phyloP scores from a whole-genome alignment of 2,888 invertebrate genomes.

The Adineta ricciae region DNA sequence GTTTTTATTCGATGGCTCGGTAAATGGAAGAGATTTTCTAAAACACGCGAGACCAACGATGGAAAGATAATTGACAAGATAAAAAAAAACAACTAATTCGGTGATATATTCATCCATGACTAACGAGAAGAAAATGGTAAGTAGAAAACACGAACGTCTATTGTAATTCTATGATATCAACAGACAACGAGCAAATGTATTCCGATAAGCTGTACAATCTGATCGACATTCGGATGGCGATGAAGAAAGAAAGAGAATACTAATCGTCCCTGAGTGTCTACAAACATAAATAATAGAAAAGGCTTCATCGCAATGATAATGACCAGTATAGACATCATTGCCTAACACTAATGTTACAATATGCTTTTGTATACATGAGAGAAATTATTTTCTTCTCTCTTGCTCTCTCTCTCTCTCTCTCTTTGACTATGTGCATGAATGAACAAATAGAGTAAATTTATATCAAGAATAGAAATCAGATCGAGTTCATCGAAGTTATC shows the following conservation, averaged over 20 bases:
- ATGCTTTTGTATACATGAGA: too few relatives aligned
- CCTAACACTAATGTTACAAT: background rate
- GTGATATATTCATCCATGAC: background rate
- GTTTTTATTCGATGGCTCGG: background rate
- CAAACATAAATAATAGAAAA: background rate
- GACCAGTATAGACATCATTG: background rate
- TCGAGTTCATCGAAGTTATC: background rate
- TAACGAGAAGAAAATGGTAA: background rate
- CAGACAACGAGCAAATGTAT: background rate
- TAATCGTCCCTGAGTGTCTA: background rate
- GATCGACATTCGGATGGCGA: background rate
- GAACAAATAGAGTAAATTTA: too few relatives aligned
- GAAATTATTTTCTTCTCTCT: too few relatives aligned
- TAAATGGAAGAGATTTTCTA: background rate
- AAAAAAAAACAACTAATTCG: background rate
- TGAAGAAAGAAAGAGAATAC: background rate
- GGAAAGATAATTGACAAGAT: background rate
- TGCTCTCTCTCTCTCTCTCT: too few relatives aligned
- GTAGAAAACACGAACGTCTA: background rate
- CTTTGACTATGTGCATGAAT: too few relatives aligned
- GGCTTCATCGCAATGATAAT: background rate
- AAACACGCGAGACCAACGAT: background rate
- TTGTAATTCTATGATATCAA: background rate
- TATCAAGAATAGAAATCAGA: too few relatives aligned
- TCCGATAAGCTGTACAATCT: background rate